phyloP scores from a whole-genome alignment of 1,140 invertebrate genomes.

The Chymomyza costata region DNA sequence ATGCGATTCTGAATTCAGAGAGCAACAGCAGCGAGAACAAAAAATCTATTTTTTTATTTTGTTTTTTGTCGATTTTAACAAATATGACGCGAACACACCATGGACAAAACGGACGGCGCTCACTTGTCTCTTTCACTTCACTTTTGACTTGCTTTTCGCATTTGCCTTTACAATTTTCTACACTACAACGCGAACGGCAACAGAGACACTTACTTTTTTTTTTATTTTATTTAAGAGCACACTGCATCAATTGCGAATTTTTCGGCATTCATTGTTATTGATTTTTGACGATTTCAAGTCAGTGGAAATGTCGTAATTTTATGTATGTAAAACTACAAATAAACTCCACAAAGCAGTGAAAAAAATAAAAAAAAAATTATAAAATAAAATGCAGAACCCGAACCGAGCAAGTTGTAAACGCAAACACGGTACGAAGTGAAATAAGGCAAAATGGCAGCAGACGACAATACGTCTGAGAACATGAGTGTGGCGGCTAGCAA shows the following conservation, averaged over 20 bases:
- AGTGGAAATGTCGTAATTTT: conserved; percentile 32
- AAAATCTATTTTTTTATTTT: conserved; percentile 2
- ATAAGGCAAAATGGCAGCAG: conserved; percentile 60
- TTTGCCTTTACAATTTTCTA: conserved; percentile 30
- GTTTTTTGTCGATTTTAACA: conserved; percentile 9
- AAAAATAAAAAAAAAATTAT: conserved; percentile 70
- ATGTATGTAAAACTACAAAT: conserved; percentile 36
- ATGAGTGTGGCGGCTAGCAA: conserved; percentile 42
- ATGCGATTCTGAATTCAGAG: too few species aligned
- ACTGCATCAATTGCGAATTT: conserved; percentile 64
- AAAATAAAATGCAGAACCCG: conserved; percentile 72
- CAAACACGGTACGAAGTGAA: conserved; percentile 69
- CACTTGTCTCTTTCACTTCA: conserved; percentile 40
- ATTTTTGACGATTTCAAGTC: conserved; percentile 34
- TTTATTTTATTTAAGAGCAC: conserved; percentile 41
- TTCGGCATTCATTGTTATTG: conserved; percentile 51
- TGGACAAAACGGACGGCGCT: conserved; percentile 30
- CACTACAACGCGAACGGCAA: too few species aligned
- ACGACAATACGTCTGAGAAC: conserved; percentile 34
- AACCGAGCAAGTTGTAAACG: conserved; percentile 68
- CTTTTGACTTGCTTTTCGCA: conserved; percentile 37
- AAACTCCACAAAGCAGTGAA: conserved; percentile 53
- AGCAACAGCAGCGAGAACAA: conserved; percentile 7
- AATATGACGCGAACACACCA: conserved; percentile 20
- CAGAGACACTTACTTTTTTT: too few species aligned